Evolutionary conservation across 2,797 vertebrate genomes (phyloP).

Genomic region (Australoheros facetus): DNA sequence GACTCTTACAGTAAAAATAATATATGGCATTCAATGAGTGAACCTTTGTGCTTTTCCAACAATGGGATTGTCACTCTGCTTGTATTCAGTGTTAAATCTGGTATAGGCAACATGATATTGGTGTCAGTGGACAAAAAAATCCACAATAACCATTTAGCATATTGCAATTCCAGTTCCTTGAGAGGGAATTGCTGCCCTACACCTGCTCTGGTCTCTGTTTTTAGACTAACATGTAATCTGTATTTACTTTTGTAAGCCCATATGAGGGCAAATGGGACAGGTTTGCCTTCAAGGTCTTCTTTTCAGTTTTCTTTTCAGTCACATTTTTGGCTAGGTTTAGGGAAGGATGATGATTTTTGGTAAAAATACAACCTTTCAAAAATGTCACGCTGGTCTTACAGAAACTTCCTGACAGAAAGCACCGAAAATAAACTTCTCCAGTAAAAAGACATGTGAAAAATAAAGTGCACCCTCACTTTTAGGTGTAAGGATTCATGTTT

Average conservation of each 20-base stretch:
- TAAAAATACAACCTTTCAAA: neutral
- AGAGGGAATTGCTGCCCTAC: neutral
- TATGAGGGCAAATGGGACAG: neutral
- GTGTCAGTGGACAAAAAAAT: neutral
- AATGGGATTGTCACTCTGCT: neutral
- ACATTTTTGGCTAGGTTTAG: neutral
- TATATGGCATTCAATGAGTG: neutral
- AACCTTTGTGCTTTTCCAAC: neutral
- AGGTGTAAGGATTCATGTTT: neutral
- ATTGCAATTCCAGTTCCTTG: neutral
- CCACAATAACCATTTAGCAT: neutral
- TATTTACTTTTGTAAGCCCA: neutral
- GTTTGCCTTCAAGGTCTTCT: neutral
- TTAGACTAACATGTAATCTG: neutral
- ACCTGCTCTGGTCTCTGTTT: neutral
- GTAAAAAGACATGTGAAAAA: neutral
- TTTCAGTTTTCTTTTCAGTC: neutral
- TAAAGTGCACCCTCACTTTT: fast-evolving
- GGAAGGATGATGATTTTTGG: neutral
- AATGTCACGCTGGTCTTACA: neutral
- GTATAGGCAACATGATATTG: neutral
- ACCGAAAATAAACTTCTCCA: neutral
- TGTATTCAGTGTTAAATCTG: neutral
- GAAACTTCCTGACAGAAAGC: neutral
- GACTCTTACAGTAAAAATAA: neutral